phyloP scores from a whole-genome alignment of 2,888 invertebrate species.

The Drosophila ezoana region DNA sequence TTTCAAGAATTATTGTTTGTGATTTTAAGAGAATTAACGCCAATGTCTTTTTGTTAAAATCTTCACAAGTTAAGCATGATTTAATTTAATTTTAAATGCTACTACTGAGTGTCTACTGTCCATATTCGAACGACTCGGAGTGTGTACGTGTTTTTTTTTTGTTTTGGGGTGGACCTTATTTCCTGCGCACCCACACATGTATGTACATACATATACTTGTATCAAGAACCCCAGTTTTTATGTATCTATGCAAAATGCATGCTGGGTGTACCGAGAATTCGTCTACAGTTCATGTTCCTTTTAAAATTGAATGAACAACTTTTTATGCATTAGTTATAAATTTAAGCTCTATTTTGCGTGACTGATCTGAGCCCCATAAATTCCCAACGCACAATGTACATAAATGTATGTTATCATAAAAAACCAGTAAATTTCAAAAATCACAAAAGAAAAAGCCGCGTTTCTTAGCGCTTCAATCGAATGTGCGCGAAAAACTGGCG shows the following conservation, averaged over 20 bases:
- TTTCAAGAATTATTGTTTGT: too few species aligned
- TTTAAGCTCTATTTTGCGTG: constrained; percentile 1
- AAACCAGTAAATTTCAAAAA: constrained; percentile 15
- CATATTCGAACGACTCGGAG: constrained; percentile 1
- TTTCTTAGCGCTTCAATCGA: constrained; percentile 51
- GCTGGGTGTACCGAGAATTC: neutral
- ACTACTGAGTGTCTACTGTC: neutral
- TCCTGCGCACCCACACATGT: constrained; percentile 25
- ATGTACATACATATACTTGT: neutral
- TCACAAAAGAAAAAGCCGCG: constrained; percentile 42
- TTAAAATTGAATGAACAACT: neutral
- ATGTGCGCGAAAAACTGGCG: constrained; percentile 57
- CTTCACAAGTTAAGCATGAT: too few species aligned
- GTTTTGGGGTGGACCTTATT: constrained; percentile 32
- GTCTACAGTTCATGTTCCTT: neutral
- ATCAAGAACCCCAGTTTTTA: constrained; percentile 8
- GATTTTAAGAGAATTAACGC: too few species aligned
- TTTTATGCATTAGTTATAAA: neutral
- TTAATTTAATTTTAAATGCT: too few species aligned
- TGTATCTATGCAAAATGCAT: constrained; percentile 2
- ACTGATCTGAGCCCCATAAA: constrained; percentile 16
- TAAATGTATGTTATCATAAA: neutral
- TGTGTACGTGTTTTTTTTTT: constrained; percentile 23
- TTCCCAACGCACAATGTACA: constrained; percentile 2
- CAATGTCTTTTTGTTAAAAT: too few species aligned